These are phyloP conservation scores for Habroteleia sp. DNA, from an alignment of 2,888 invertebrate species.

Conservation along the genomic window DNA sequence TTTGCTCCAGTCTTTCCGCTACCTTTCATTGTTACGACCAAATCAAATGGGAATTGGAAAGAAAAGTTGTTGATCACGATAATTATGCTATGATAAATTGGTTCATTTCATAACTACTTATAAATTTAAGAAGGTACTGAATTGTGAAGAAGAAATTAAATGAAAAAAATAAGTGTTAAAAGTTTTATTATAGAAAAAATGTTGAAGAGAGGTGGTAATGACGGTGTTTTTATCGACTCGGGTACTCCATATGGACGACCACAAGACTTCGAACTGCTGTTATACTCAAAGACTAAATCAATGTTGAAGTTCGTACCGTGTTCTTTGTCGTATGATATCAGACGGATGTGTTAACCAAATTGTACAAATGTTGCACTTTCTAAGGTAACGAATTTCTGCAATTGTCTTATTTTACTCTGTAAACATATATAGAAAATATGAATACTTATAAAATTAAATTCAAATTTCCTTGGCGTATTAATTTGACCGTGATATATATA, in stretches of 20 bases:
- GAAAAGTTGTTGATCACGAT: too few relatives aligned
- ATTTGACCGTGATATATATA: too few relatives aligned
- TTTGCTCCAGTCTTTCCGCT: too few relatives aligned
- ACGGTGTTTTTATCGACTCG: slow-evolving; percentile 26
- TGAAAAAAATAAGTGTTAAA: slow-evolving; percentile 20
- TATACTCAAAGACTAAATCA: slow-evolving; percentile 46
- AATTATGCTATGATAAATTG: too few relatives aligned
- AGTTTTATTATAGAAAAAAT: slow-evolving; percentile 28
- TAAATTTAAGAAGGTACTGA: too few relatives aligned
- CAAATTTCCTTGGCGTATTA: too few relatives aligned
- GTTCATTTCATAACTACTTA: too few relatives aligned
- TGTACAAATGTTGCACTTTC: slow-evolving; percentile 27
- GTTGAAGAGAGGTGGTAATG: slow-evolving; percentile 33
- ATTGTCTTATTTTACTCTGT: too few relatives aligned
- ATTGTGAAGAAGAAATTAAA: slow-evolving; percentile 14
- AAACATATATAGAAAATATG: too few relatives aligned
- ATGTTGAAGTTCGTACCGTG: slow-evolving; percentile 35
- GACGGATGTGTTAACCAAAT: slow-evolving; percentile 20
- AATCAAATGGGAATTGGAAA: too few relatives aligned
- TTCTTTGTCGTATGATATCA: slow-evolving; percentile 38
- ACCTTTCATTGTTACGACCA: too few relatives aligned
- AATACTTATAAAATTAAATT: too few relatives aligned
- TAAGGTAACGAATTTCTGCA: background rate
- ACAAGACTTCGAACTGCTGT: slow-evolving; percentile 53
- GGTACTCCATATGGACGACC: slow-evolving; percentile 49